Evolutionary conservation across 2,888 invertebrate species (phyloP).

Genomic region (Tyria jacobaeae): DNA sequence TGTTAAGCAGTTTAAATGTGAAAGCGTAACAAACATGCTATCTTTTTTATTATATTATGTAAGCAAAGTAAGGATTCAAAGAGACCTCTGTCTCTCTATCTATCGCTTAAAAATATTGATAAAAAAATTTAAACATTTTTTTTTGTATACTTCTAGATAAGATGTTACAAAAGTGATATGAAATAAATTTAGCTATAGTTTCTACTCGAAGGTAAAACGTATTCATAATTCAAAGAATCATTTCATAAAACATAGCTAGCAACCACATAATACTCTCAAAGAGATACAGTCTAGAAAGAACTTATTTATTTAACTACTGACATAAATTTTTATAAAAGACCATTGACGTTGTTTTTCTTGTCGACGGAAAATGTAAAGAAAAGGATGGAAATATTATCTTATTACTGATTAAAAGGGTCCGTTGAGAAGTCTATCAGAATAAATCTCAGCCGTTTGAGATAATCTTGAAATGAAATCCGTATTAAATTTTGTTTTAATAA

Average conservation of each 20-base stretch:
- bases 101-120: too few relatives aligned
- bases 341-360: conserved; percentile 14
- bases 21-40: too few relatives aligned
- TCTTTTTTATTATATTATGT: too few relatives aligned
- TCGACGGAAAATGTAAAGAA: conserved; percentile 8
- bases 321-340: conserved; percentile 27
- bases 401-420: conserved; percentile 41
- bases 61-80: too few relatives aligned
- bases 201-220: background rate
- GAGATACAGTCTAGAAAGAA: conserved; percentile 2
- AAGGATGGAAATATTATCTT: conserved; percentile 34
- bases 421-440: conserved; percentile 34
- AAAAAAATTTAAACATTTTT: too few relatives aligned
- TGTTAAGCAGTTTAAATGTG: too few relatives aligned
- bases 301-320: conserved; percentile 13
- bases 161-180: background rate
- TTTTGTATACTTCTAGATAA: background rate
- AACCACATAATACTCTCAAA: conserved; percentile 7
- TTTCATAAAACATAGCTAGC: background rate
- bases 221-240: background rate
- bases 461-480: conserved; percentile 37
- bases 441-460: conserved; percentile 28
- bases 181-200: background rate
- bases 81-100: too few relatives aligned
- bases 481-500: conserved; percentile 38